Evolutionary conservation across 2,113 vertebrate species (phyloP).

Genomic region (Myanophis thanlyinensis): DNA sequence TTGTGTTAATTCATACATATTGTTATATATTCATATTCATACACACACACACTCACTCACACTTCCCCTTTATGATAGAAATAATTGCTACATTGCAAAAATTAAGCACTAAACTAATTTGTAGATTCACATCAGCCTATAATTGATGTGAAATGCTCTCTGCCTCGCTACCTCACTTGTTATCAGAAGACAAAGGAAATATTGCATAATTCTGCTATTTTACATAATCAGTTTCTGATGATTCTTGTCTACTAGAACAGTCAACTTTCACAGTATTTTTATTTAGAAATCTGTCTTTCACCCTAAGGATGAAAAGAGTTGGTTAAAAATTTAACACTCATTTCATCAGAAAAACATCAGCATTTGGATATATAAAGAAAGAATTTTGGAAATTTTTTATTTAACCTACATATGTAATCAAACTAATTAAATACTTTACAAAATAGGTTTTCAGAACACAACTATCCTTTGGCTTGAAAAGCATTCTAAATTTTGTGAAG

Average conservation of each 20-base stretch:
- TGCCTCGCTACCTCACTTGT: background rate
- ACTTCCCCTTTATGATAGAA: too few relatives aligned
- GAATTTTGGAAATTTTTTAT: background rate
- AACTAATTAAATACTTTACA: background rate
- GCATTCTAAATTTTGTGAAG: background rate
- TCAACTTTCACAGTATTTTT: background rate
- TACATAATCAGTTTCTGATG: background rate
- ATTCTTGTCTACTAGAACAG: background rate
- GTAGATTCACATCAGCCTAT: background rate
- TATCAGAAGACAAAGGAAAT: conserved; percentile 12
- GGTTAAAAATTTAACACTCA: background rate
- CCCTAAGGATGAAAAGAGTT: background rate
- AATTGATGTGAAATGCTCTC: background rate
- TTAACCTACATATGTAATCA: background rate
- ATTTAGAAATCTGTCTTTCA: background rate
- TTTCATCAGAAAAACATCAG: background rate
- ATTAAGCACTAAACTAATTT: conserved; percentile 50
- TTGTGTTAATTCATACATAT: conserved; percentile 52
- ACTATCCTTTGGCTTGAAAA: background rate
- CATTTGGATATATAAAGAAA: background rate
- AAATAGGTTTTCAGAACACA: background rate
- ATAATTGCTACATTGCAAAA: conserved; percentile 31
- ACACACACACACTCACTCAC: too few relatives aligned
- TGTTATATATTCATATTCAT: conserved; percentile 45
- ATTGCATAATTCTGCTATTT: background rate